Evolutionary conservation across 2,888 invertebrate species (phyloP).

Genomic region (Alloplasta piceator): DNA sequence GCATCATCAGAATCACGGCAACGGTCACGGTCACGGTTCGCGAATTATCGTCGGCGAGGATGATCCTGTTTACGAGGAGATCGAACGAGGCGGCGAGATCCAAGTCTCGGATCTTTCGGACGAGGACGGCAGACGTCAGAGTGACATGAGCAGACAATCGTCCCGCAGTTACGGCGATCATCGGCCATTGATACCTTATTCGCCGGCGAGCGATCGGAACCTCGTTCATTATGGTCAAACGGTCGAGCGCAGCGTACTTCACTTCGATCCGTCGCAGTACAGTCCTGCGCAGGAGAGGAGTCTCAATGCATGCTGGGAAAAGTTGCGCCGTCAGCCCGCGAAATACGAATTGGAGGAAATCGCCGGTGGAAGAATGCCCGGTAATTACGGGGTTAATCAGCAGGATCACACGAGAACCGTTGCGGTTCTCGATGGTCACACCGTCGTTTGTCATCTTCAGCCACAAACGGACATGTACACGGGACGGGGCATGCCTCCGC

Average conservation of each 20-base stretch:
- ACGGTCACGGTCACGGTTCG: constrained; percentile 84
- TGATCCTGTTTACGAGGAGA: constrained; percentile 93
- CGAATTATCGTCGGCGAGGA: constrained; percentile 83
- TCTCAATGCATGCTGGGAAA: constrained; percentile 80
- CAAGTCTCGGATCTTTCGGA: constrained; percentile 91
- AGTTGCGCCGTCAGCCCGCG: constrained; percentile 78
- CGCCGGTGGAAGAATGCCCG: constrained; percentile 69
- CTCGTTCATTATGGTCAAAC: constrained; percentile 78
- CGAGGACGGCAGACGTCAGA: constrained; percentile 90
- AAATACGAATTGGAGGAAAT: constrained; percentile 81
- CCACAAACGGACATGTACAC: constrained; percentile 86
- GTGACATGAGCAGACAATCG: constrained; percentile 88
- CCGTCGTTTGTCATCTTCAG: constrained; percentile 94
- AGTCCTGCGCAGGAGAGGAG: constrained; percentile 78
- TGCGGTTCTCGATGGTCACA: constrained; percentile 93
- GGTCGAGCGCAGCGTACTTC: constrained; percentile 68
- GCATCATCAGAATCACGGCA: constrained; percentile 82
- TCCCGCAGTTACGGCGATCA: constrained; percentile 92
- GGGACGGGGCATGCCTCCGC: constrained; percentile 85
- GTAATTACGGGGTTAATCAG: constrained; percentile 76
- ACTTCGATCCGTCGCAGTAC: constrained; percentile 75
- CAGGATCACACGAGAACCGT: constrained; percentile 84
- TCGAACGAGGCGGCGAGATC: constrained; percentile 88
- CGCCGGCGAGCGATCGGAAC: constrained; percentile 87
- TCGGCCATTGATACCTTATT: constrained; percentile 91